Evolutionary conservation across 2,797 vertebrate genomes (phyloP).

Genomic region (Melanotaenia nigrans): DNA sequence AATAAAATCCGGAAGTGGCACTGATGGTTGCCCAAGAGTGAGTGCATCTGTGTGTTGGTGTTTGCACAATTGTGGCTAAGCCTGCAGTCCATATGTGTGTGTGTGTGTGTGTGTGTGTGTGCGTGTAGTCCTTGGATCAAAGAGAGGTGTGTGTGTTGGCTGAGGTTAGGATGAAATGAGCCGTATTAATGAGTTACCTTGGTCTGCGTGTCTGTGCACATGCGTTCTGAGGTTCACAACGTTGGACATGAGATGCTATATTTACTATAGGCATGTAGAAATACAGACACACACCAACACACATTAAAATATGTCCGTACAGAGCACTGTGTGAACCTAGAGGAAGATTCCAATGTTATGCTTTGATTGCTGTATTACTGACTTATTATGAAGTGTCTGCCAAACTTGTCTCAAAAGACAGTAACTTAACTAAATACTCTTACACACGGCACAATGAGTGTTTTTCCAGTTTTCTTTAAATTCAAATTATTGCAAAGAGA

Average conservation of each 20-base stretch:
- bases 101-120: slow-evolving; percentile 25
- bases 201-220: slow-evolving; percentile 19
- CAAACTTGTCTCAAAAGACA: slow-evolving; percentile 58
- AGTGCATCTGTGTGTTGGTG: slow-evolving; percentile 11
- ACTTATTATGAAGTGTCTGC: slow-evolving; percentile 38
- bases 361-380: slow-evolving; percentile 53
- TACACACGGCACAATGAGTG: slow-evolving; percentile 40
- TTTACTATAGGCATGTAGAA: slow-evolving; percentile 1
- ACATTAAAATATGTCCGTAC: slow-evolving; percentile 36
- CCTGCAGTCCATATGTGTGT: slow-evolving; percentile 27
- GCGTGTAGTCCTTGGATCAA: slow-evolving; percentile 49
- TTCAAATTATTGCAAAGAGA: slow-evolving; percentile 42
- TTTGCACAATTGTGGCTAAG: slow-evolving; percentile 24
- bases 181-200: slow-evolving; percentile 73
- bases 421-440: slow-evolving; percentile 62
- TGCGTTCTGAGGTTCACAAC: slow-evolving; percentile 34
- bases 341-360: slow-evolving; percentile 49
- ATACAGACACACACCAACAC: slow-evolving; percentile 30
- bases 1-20: slow-evolving; percentile 16
- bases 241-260: slow-evolving; percentile 40
- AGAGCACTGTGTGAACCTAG: slow-evolving; percentile 50
- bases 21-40: not conserved
- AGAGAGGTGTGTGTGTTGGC: slow-evolving; percentile 67
- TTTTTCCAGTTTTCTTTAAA: slow-evolving; percentile 62
- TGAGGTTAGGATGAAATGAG: slow-evolving; percentile 72